Evolutionary conservation across 1,140 invertebrate genomes (phyloP).

Genomic region (Eumaeus atala): DNA sequence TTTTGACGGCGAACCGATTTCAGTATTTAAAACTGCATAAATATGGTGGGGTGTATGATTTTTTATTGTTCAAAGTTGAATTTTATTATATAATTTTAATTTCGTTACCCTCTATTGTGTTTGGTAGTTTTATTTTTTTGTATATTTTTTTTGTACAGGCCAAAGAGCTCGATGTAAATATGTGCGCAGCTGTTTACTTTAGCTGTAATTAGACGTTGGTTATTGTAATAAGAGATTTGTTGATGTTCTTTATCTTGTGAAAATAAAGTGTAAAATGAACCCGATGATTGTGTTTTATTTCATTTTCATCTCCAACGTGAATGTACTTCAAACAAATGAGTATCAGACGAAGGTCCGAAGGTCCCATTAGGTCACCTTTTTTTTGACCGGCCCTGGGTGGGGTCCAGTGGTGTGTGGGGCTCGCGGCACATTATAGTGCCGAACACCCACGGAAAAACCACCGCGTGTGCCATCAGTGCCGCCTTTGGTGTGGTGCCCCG

Average conservation of each 20-base stretch:
- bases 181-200: slow-evolving; percentile 31
- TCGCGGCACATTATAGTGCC: too few relatives aligned
- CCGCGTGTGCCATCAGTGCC: too few relatives aligned
- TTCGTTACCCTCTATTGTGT: slow-evolving; percentile 56
- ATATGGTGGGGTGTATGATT: slow-evolving; percentile 27
- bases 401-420: too few relatives aligned
- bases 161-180: slow-evolving; percentile 70
- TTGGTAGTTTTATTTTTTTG: slow-evolving; percentile 42
- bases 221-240: slow-evolving; percentile 71
- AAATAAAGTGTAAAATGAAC: slow-evolving; percentile 52
- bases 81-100: slow-evolving; percentile 66
- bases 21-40: slow-evolving; percentile 43
- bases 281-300: slow-evolving; percentile 18
- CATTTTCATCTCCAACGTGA: not conserved
- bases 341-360: too few relatives aligned
- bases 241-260: slow-evolving; percentile 71
- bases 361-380: too few relatives aligned
- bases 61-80: slow-evolving; percentile 46
- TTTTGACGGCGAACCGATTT: slow-evolving; percentile 38
- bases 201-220: slow-evolving; percentile 60
- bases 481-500: too few relatives aligned
- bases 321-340: not conserved
- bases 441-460: too few relatives aligned
- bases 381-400: too few relatives aligned
- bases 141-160: slow-evolving; percentile 64